Evolutionary conservation across 2,797 vertebrate genomes (phyloP).

Genomic region (Hafferia zeledoni): DNA sequence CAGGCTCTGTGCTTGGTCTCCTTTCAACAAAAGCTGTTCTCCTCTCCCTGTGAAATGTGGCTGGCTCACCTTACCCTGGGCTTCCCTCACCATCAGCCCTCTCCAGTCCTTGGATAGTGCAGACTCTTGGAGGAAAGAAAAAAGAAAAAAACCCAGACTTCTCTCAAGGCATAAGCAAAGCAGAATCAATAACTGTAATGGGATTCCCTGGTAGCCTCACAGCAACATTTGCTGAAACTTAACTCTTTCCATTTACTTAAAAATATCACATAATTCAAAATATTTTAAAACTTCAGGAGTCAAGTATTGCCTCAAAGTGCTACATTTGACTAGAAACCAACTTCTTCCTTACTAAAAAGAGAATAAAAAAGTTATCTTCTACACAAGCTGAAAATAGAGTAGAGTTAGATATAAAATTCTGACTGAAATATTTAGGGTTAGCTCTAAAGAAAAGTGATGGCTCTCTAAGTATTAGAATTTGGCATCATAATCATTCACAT

Average conservation of each 20-base stretch:
- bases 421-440: neutral
- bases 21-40: neutral
- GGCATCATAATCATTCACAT: neutral
- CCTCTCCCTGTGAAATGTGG: neutral
- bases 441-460: neutral
- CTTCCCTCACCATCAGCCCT: neutral
- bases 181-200: neutral
- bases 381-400: slow-evolving; percentile 23
- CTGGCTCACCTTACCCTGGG: neutral
- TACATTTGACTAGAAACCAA: slow-evolving; percentile 24
- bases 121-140: neutral
- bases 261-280: neutral
- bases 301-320: neutral
- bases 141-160: neutral
- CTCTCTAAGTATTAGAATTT: neutral
- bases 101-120: neutral
- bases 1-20: neutral
- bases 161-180: neutral
- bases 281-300: neutral
- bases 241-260: neutral
- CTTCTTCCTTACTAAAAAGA: slow-evolving; percentile 31
- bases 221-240: neutral
- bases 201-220: neutral
- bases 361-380: slow-evolving; percentile 22
- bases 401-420: slow-evolving; percentile 4